Conservation (phyloP, 1,140 invertebrate species). For the Heliconius hermathena region DNA sequence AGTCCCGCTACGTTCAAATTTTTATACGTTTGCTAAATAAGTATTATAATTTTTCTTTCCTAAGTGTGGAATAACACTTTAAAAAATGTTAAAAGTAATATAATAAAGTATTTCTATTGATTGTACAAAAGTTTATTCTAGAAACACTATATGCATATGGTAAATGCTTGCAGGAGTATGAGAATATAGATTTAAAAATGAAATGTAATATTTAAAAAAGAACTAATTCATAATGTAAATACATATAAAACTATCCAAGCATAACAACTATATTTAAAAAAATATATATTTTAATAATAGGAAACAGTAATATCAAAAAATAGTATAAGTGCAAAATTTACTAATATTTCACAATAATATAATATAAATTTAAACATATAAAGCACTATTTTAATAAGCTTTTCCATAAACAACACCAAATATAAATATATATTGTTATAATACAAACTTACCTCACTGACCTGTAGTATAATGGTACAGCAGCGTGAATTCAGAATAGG, state of each 20-base stretch:
- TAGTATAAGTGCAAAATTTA: neutral
- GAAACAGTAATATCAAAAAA: neutral
- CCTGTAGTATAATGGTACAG: conserved; percentile 64
- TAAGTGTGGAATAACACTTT: too few species aligned
- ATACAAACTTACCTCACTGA: conserved; percentile 66
- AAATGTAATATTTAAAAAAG: neutral
- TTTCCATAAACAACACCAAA: neutral
- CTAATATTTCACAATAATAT: neutral
- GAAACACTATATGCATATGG: neutral
- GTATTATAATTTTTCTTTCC: too few species aligned
- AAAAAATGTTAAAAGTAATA: neutral
- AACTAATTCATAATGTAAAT: too few species aligned
- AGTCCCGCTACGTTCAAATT: too few species aligned
- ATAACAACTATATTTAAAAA: neutral
- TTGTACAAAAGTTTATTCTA: neutral
- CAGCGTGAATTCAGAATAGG: conserved; percentile 53
- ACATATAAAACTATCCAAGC: neutral
- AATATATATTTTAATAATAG: neutral
- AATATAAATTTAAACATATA: too few species aligned
- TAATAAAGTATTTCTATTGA: neutral
- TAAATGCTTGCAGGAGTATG: too few species aligned
- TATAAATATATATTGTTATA: neutral
- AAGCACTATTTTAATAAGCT: neutral
- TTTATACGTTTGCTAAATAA: too few species aligned
- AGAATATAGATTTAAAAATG: neutral